These are phyloP conservation scores for Cinclus mexicanus DNA, from an alignment of 2,113 vertebrate species.

Conservation along the genomic window DNA sequence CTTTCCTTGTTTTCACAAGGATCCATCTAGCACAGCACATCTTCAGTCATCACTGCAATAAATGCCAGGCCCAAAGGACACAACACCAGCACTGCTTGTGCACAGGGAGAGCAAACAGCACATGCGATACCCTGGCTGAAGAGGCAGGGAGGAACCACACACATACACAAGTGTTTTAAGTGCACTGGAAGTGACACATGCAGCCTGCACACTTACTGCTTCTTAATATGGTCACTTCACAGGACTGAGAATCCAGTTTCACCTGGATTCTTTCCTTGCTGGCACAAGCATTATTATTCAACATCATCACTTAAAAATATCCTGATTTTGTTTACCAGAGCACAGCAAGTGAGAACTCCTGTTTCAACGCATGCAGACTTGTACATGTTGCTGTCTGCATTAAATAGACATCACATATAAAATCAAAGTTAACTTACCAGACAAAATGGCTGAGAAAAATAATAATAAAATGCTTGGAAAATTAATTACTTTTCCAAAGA, in stretches of 20 bases:
- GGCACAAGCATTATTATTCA: neutral
- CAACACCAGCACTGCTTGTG: neutral
- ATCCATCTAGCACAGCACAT: neutral
- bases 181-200: neutral
- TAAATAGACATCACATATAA: neutral
- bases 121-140: neutral
- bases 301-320: neutral
- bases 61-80: neutral
- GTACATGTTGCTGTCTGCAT: neutral
- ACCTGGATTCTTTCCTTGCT: neutral
- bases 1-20: rapidly evolving
- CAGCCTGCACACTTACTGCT: neutral
- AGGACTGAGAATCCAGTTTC: neutral
- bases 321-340: neutral
- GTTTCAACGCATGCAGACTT: neutral
- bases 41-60: neutral
- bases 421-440: neutral
- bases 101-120: neutral
- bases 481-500: neutral
- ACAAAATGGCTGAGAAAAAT: neutral
- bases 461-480: neutral
- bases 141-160: neutral
- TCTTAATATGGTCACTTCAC: neutral
- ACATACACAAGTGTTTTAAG: neutral
- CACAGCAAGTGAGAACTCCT: neutral